Percentiles rank a stretch among this genome's conserved stretches.
These are phyloP conservation scores for Zosterops pallidus DNA, from an alignment of 2,113 vertebrate species.

Conservation along the genomic window DNA sequence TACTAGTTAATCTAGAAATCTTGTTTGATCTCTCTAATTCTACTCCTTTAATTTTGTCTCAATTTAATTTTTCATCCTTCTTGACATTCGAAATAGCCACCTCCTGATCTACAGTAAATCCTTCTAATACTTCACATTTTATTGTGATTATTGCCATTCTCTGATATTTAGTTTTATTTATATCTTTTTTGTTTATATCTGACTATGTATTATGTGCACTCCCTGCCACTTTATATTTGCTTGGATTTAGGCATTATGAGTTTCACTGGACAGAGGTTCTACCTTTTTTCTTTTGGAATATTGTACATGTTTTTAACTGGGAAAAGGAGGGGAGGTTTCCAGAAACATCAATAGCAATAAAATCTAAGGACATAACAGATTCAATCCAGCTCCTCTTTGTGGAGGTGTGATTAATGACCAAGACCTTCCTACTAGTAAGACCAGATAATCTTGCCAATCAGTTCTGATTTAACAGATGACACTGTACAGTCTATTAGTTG, in stretches of 20 bases:
- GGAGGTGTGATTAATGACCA: constrained; percentile 66
- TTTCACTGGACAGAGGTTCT: not conserved
- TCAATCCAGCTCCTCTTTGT: constrained; percentile 3
- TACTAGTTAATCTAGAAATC: not conserved
- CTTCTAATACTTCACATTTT: not conserved
- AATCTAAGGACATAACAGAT: not conserved
- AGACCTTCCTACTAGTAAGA: constrained; percentile 41
- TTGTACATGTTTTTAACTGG: not conserved
- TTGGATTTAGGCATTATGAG: not conserved
- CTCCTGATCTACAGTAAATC: not conserved
- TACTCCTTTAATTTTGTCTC: not conserved
- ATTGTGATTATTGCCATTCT: not conserved
- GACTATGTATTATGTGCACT: not conserved
- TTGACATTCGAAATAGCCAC: not conserved
- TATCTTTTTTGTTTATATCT: not conserved
- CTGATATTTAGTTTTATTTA: not conserved
- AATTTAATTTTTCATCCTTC: not conserved
- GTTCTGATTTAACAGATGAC: constrained; percentile 63
- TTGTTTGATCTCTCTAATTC: not conserved
- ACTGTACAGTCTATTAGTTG: constrained; percentile 40
- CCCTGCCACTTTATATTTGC: not conserved
- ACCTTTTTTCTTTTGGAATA: not conserved
- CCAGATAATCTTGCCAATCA: constrained; percentile 44
- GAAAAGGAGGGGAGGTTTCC: not conserved
- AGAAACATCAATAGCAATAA: not conserved